phyloP scores from a whole-genome alignment of 2,888 invertebrate genomes.

The Lamellibrachia columna region DNA sequence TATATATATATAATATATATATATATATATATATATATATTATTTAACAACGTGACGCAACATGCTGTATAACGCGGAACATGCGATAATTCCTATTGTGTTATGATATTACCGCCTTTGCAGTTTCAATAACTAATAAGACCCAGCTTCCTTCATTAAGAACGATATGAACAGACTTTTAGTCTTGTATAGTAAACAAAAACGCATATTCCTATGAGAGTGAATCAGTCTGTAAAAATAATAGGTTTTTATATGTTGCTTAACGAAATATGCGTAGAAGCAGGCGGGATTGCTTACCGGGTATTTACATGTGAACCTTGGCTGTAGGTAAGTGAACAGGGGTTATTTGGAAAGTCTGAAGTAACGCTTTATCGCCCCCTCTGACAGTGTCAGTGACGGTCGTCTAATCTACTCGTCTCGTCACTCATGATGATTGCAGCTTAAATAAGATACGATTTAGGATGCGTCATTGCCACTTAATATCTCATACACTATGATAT shows the following conservation, averaged over 20 bases:
- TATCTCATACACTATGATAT: too few species aligned
- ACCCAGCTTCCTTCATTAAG: neutral
- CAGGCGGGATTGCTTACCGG: neutral
- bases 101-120: too few species aligned
- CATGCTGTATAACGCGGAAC: too few species aligned
- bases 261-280: neutral
- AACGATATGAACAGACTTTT: neutral
- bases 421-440: too few species aligned
- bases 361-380: neutral
- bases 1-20: neutral
- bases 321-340: neutral
- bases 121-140: neutral
- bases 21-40: too few species aligned
- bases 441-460: too few species aligned
- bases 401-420: neutral
- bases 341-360: neutral
- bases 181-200: neutral
- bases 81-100: too few species aligned
- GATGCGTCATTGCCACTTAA: too few species aligned
- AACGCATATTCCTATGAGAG: neutral
- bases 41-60: too few species aligned
- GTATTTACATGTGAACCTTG: neutral
- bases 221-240: neutral
- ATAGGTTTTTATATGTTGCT: neutral
- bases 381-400: neutral